Percentiles rank a stretch among this genome's conserved stretches.
Conservation (phyloP, 2,888 invertebrate species). For the Pyrochroa serraticornis region DNA sequence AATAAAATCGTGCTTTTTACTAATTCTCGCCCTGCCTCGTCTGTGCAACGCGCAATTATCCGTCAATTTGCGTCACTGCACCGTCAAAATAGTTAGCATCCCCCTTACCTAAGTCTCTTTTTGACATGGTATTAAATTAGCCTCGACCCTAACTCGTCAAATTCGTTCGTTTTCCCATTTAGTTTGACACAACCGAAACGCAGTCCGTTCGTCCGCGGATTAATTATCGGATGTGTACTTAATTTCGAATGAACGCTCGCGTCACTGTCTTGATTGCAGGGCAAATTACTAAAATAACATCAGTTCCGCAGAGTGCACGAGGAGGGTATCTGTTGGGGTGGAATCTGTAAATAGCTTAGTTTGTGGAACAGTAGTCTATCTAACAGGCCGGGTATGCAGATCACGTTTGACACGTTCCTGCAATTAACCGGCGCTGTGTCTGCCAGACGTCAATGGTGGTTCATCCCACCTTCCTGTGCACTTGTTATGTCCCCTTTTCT, state of each 20-base stretch:
- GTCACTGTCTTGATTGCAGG: conserved; percentile 30
- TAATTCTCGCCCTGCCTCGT: too few species aligned
- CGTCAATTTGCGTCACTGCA: too few species aligned
- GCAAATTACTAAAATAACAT: conserved; percentile 34
- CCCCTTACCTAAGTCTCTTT: too few species aligned
- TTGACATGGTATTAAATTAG: too few species aligned
- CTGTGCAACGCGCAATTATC: too few species aligned
- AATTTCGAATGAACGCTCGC: conserved; percentile 17
- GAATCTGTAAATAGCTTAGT: conserved; percentile 50
- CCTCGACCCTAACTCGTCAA: too few species aligned
- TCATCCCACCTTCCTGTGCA: too few species aligned
- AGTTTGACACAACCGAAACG: background rate
- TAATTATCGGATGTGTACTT: conserved; percentile 18
- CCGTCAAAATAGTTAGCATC: too few species aligned
- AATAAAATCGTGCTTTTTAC: too few species aligned
- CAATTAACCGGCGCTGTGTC: conserved; percentile 47
- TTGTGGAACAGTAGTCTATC: conserved; percentile 43
- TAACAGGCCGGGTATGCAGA: conserved; percentile 47
- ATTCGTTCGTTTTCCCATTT: too few species aligned
- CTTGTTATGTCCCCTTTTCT: too few species aligned
- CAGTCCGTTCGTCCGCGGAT: conserved; percentile 1
- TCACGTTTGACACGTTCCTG: conserved; percentile 54
- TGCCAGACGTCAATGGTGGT: conserved; percentile 22
- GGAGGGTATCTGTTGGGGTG: conserved; percentile 21
- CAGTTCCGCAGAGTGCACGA: conserved; percentile 13